A percentile compares a stretch with the other conserved stretches of the same genome.
Evolutionary conservation across 2,113 vertebrate species (phyloP).

Genomic region (Holacanthus passer): DNA sequence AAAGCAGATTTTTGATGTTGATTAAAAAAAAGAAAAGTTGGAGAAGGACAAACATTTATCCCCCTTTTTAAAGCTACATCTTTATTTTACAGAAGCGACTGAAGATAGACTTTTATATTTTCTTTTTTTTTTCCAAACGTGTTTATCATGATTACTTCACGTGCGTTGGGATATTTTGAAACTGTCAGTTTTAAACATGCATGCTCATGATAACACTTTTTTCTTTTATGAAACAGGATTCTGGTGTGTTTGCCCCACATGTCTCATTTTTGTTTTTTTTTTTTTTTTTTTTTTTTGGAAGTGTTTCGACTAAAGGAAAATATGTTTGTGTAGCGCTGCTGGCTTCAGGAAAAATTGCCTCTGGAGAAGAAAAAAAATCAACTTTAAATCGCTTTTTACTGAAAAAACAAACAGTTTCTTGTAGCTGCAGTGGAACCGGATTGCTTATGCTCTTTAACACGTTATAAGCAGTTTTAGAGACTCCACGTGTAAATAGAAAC

Average conservation of each 20-base stretch:
- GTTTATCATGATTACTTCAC: constrained; percentile 74
- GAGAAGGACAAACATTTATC: constrained; percentile 42
- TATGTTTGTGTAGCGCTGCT: constrained; percentile 40
- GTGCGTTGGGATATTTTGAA: constrained; percentile 70
- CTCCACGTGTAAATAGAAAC: constrained; percentile 76
- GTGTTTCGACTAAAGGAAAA: constrained; percentile 13
- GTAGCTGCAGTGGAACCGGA: constrained; percentile 62
- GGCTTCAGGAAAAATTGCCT: constrained; percentile 29
- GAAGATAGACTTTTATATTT: constrained; percentile 73
- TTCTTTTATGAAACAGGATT: constrained; percentile 23
- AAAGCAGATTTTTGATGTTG: constrained; percentile 32
- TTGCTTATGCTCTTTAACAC: constrained; percentile 48
- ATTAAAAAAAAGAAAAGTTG: constrained; percentile 18
- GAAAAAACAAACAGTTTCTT: constrained; percentile 49
- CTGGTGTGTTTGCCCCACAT: constrained; percentile 32
- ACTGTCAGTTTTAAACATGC: constrained; percentile 68
- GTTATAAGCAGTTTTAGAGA: constrained; percentile 57
- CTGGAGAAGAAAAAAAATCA: constrained; percentile 3
- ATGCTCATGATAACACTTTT: constrained; percentile 69
- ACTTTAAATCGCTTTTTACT: constrained; percentile 64
- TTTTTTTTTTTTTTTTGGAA: too few species aligned
- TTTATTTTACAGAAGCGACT: constrained; percentile 77
- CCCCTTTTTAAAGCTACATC: constrained; percentile 55
- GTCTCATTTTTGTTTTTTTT: too few species aligned
- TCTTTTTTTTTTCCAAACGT: constrained; percentile 58